Conservation (phyloP, 2,797 vertebrate genomes). For the Podarcis siculus region DNA sequence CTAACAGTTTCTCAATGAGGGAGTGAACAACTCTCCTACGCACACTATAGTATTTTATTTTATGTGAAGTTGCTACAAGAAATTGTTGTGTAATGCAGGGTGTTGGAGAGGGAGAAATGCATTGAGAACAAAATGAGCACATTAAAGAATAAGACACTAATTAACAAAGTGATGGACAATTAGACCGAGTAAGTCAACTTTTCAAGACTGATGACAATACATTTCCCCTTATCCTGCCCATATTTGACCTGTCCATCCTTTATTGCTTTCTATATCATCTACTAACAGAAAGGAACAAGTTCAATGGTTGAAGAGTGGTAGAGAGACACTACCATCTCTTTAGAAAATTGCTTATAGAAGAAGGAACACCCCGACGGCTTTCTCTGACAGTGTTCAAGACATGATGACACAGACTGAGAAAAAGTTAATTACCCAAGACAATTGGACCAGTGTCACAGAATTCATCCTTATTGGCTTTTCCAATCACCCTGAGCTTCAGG, state of each 20-base stretch:
- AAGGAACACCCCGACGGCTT: too few species aligned
- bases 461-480: conserved; percentile 69
- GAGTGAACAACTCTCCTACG: background rate
- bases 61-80: background rate
- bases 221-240: background rate
- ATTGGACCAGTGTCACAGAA: conserved; percentile 59
- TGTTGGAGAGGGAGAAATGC: background rate
- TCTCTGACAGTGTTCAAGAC: background rate
- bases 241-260: background rate
- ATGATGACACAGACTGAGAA: background rate
- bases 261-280: background rate
- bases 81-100: background rate
- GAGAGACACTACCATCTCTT: too few species aligned
- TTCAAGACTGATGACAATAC: background rate
- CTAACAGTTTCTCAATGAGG: background rate
- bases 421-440: background rate
- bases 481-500: conserved; percentile 48
- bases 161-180: background rate
- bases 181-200: background rate
- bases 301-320: background rate
- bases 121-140: background rate
- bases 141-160: background rate
- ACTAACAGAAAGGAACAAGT: background rate
- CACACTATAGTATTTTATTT: background rate
- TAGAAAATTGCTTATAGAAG: background rate